Evolutionary conservation across 1,140 invertebrate species (phyloP), one percentile per base, ranked within the genome.

Genomic region (Pachyrhynchus sulphureomaculatus): DNA sequence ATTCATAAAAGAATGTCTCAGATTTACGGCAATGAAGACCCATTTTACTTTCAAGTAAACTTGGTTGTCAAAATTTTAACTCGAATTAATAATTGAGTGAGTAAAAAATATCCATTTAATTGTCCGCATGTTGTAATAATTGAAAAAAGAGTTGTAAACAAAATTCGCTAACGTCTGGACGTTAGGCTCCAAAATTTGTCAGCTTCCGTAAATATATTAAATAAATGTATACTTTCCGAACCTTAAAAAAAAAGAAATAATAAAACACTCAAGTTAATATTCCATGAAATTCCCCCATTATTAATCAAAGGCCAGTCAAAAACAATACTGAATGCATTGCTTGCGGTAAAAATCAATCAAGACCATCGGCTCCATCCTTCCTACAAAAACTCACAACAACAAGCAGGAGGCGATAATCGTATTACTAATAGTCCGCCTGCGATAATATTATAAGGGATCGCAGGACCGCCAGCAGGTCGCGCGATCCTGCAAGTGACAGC

Each of bases 261-360:
- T 4, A 23, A 26, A 29, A 36, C 32, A 17, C 33, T 20, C 17
- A 10, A 24, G 23, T 47, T 47, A 51, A 34, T 53, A 36, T 53
- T 52, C 47, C 39, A 39, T 47, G 33, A 51, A 48, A 57, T 47
- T 15, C 54, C 26, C 52, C 45, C 52, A 62, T 65, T 60, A 65
- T 65, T 65, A 65, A 65, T 66, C 60, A 52, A 56, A 51, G 53
- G 41, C 54, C 58, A 66, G 64, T 66, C 64, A 66, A 66, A 66
- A 66, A 66, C 64, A 66, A 66, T 66, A 58, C 52, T 60, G 37
- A 62, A 66, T 66, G 63, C 63, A 65, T 60, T 60, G 56, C 63
- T 55, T 65, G 64, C 59, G 64, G 64, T 66, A 66, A 66, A 66
- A 67, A 67, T 67, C 65, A 67, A 67, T 67, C 65, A 67, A 62